Conservation (phyloP, 2,888 invertebrate species). For the Tiphia femorata region DNA sequence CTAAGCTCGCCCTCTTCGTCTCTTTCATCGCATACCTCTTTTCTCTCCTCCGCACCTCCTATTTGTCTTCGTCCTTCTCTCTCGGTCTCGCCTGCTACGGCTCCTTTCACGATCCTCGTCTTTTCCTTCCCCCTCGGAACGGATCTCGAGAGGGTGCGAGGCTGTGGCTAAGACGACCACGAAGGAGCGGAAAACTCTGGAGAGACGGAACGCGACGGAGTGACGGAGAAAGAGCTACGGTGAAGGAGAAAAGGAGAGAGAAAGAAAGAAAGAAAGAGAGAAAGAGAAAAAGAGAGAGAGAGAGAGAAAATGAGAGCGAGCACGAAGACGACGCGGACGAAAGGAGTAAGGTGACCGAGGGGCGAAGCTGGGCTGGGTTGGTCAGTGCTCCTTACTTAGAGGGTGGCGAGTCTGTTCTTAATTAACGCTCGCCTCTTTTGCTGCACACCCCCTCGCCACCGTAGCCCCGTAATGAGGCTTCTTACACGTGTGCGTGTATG, state of each 20-base stretch:
- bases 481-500: constrained; percentile 44
- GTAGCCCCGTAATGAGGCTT: constrained; percentile 64
- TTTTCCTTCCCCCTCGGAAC: constrained; percentile 32
- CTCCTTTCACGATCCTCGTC: constrained; percentile 29
- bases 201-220: constrained; percentile 8
- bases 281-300: constrained; percentile 18
- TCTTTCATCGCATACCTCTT: too few relatives aligned
- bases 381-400: constrained; percentile 67
- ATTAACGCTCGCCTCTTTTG: constrained; percentile 68
- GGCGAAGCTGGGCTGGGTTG: constrained; percentile 34
- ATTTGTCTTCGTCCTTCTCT: constrained; percentile 12
- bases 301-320: constrained; percentile 19
- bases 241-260: constrained; percentile 23
- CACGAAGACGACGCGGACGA: too few relatives aligned
- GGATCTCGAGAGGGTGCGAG: constrained; percentile 48
- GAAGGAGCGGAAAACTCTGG: constrained; percentile 34
- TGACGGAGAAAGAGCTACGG: background rate
- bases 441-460: constrained; percentile 65
- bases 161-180: constrained; percentile 46
- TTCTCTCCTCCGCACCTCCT: constrained; percentile 6
- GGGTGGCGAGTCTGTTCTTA: constrained; percentile 69
- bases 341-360: too few relatives aligned
- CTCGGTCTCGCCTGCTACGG: constrained; percentile 25
- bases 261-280: constrained; percentile 30
- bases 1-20: too few relatives aligned